Conservation (phyloP, 2,113 vertebrate genomes). For the Tretioscincus oriximinensis region DNA sequence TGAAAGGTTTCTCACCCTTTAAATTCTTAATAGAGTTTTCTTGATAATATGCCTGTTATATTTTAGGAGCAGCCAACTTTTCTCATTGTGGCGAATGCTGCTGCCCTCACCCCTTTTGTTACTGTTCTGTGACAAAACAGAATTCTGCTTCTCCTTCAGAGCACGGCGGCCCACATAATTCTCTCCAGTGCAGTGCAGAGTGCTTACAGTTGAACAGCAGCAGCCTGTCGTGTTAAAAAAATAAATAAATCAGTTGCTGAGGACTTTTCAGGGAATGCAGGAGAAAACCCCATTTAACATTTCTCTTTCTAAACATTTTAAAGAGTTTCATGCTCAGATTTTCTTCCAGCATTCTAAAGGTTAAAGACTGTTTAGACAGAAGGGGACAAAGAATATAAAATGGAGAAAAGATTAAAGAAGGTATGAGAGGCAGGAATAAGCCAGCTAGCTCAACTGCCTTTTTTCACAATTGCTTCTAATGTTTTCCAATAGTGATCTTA, state of each 20-base stretch:
- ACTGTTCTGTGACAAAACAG: constrained; percentile 51
- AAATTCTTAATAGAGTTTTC: constrained; percentile 60
- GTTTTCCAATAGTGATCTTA: too few species aligned
- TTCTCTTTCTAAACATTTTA: not conserved
- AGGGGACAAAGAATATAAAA: too few species aligned
- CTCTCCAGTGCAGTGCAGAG: not conserved
- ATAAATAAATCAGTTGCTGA: not conserved
- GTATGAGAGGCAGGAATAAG: too few species aligned
- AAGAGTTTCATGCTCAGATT: not conserved
- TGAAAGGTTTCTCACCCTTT: constrained; percentile 63
- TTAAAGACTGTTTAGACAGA: too few species aligned
- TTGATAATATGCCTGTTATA: constrained; percentile 44
- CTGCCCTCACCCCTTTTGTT: constrained; percentile 44
- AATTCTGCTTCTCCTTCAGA: not conserved
- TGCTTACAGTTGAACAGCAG: constrained; percentile 13
- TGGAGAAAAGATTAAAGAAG: too few species aligned
- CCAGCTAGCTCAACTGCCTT: too few species aligned
- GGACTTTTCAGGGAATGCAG: not conserved
- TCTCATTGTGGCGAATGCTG: constrained; percentile 28
- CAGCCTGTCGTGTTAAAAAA: constrained; percentile 43
- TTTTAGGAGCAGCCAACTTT: constrained; percentile 54
- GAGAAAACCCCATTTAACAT: not conserved
- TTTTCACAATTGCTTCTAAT: too few species aligned
- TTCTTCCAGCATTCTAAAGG: not conserved
- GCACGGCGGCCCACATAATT: constrained; percentile 40